Conservation (phyloP, 2,797 vertebrate genomes). For the Pseudochirops cupreus region DNA sequence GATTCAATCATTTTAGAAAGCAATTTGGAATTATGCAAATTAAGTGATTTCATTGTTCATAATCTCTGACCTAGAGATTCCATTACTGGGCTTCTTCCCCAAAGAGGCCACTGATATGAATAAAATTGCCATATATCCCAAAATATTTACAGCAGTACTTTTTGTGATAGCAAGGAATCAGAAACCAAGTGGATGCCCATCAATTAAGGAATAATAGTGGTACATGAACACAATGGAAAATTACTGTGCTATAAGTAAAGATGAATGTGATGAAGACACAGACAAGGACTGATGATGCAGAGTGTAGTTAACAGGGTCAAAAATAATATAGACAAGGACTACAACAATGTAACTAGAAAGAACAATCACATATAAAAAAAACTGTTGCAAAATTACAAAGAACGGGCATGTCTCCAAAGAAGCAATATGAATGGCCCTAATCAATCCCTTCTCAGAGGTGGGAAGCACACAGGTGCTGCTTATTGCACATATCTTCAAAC, state of each 20-base stretch:
- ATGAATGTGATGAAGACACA: neutral
- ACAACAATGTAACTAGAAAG: neutral
- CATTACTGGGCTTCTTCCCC: neutral
- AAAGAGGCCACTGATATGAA: neutral
- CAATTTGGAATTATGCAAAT: neutral
- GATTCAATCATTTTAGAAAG: neutral
- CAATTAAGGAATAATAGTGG: neutral
- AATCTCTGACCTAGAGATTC: neutral
- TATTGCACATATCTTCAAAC: neutral
- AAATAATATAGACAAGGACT: neutral
- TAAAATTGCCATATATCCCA: neutral
- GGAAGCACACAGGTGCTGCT: neutral
- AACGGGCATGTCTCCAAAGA: too few relatives aligned
- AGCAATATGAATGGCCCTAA: neutral
- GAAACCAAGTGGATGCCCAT: neutral
- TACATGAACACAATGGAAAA: neutral
- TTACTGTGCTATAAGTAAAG: neutral
- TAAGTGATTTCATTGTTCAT: neutral
- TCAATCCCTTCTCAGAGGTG: neutral
- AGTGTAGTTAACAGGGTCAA: neutral
- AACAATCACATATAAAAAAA: neutral
- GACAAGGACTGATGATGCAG: neutral
- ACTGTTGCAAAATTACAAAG: neutral
- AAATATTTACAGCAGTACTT: neutral
- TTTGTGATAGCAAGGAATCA: neutral